A percentile compares a stretch with the other conserved stretches of the same genome.
phyloP scores from a whole-genome alignment of 2,113 vertebrate genomes.

The Tupaia tana region DNA sequence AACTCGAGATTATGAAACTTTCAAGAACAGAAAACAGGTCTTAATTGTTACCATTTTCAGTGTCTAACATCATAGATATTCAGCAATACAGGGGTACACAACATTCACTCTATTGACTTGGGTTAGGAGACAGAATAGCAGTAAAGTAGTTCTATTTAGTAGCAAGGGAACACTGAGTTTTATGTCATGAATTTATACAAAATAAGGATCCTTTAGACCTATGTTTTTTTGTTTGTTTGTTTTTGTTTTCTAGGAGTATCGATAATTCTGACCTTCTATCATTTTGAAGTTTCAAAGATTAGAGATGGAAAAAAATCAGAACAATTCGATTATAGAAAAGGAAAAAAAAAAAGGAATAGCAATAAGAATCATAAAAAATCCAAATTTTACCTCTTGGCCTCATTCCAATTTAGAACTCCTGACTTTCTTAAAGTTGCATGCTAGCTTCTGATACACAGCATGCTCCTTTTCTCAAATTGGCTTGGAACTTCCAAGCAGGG shows the following conservation, averaged over 20 bases:
- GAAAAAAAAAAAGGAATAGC: neutral
- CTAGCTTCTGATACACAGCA: neutral
- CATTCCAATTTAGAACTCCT: neutral
- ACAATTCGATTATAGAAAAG: neutral
- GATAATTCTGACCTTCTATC: neutral
- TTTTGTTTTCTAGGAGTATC: neutral
- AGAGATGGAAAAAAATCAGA: neutral
- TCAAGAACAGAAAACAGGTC: neutral
- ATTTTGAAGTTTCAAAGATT: neutral
- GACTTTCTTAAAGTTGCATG: neutral
- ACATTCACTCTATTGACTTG: neutral
- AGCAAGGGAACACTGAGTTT: neutral
- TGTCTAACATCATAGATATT: neutral
- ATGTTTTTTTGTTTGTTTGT: neutral
- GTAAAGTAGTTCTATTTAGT: neutral
- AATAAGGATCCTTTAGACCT: neutral
- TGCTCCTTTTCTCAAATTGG: neutral
- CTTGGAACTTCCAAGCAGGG: neutral
- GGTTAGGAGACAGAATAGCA: neutral
- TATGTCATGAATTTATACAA: neutral
- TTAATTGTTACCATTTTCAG: constrained; percentile 12
- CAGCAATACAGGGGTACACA: neutral
- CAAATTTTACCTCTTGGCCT: neutral
- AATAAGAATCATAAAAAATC: neutral
- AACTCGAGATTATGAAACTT: neutral